These are phyloP conservation scores for Tauraco erythrolophus DNA, from an alignment of 2,113 vertebrate species.

Conservation along the genomic window DNA sequence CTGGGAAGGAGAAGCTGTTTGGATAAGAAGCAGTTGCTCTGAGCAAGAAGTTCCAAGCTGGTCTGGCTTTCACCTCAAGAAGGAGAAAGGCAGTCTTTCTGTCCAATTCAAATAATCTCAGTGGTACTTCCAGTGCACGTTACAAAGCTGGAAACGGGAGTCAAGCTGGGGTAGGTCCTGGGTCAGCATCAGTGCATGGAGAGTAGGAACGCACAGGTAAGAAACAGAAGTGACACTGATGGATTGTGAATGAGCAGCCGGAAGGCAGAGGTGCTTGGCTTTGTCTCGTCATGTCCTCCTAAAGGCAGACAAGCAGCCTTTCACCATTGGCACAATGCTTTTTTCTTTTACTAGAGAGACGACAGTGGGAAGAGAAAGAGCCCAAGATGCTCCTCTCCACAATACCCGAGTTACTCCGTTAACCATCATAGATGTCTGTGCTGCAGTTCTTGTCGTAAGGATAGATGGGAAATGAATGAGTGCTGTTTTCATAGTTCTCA, in stretches of 20 bases:
- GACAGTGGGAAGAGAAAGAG: background rate
- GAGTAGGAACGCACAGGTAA: background rate
- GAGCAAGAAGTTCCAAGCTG: background rate
- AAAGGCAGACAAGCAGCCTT: background rate
- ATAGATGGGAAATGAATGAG: background rate
- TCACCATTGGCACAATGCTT: fast-evolving
- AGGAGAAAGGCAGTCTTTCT: background rate
- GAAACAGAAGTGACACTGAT: background rate
- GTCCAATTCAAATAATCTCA: conserved; percentile 2
- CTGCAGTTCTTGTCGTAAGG: background rate
- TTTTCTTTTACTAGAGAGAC: background rate
- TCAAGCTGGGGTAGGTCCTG: background rate
- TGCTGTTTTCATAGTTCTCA: background rate
- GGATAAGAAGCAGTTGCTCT: background rate
- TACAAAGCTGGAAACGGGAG: background rate
- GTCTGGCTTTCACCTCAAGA: background rate
- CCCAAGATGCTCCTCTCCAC: background rate
- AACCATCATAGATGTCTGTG: background rate
- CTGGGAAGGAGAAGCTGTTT: conserved; percentile 15
- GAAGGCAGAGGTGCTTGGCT: background rate
- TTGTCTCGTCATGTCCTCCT: background rate
- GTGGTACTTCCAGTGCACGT: background rate
- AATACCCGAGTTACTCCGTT: background rate
- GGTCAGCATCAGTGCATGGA: background rate
- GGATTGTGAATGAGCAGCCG: background rate